Conservation (phyloP, 1,140 invertebrate genomes). For the Nephotettix cincticeps region DNA sequence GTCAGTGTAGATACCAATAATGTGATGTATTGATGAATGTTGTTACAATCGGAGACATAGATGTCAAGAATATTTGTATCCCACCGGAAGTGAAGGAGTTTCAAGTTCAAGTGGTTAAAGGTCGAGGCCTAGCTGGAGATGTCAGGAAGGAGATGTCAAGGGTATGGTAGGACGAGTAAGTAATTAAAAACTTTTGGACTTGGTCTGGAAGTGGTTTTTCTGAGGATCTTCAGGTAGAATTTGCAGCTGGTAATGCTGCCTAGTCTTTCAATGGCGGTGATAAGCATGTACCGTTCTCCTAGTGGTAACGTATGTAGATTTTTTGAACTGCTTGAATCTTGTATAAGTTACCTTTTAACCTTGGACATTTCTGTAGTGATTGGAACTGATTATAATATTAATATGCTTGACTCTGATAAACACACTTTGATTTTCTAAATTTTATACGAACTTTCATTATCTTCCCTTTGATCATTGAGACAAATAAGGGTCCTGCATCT, state of each 20-base stretch:
- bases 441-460: background rate
- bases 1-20: too few relatives aligned
- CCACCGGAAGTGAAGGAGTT: too few relatives aligned
- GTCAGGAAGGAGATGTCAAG: too few relatives aligned
- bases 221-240: background rate
- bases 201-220: background rate
- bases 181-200: background rate
- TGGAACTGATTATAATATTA: conserved; percentile 6
- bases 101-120: too few relatives aligned
- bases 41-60: too few relatives aligned
- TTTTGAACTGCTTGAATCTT: background rate
- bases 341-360: background rate
- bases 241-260: background rate
- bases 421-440: background rate
- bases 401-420: background rate
- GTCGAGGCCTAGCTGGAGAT: too few relatives aligned
- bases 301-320: background rate
- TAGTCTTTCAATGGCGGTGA: background rate
- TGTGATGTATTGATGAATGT: too few relatives aligned
- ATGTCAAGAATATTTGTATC: too few relatives aligned
- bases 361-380: background rate
- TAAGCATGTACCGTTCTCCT: conserved; percentile 10
- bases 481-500: background rate
- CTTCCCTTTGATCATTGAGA: background rate
- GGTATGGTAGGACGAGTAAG: too few relatives aligned